A percentile compares a stretch with the other conserved stretches of the same genome.
phyloP scores from a whole-genome alignment of 2,888 invertebrate species.

The Lapara coniferarum region DNA sequence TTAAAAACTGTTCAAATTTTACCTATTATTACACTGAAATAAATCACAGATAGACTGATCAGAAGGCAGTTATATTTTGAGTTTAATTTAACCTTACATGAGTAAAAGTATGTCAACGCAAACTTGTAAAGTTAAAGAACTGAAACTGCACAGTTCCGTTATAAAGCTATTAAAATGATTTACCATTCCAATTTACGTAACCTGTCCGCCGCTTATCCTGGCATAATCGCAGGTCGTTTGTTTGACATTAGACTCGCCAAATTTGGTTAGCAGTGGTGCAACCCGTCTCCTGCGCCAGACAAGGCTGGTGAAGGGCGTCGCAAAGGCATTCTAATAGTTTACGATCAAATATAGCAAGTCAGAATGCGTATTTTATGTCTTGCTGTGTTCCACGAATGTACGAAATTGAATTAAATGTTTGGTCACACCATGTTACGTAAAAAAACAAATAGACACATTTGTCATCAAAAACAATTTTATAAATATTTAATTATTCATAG shows the following conservation, averaged over 20 bases:
- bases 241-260: conserved; percentile 13
- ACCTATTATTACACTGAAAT: no score
- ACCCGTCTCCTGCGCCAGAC: background rate
- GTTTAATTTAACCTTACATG: background rate
- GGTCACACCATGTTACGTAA: no score
- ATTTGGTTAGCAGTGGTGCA: conserved; percentile 13
- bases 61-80: background rate
- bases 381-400: background rate
- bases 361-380: background rate
- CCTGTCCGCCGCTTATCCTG: background rate
- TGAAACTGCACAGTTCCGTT: conserved; percentile 7
- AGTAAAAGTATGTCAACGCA: background rate
- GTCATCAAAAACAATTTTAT: no score
- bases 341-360: background rate
- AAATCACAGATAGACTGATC: no score
- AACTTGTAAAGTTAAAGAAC: background rate
- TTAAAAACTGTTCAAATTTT: background rate
- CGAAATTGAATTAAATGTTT: no score
- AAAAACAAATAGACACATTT: no score
- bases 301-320: conserved; percentile 14
- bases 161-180: conserved; percentile 20
- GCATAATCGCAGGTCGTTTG: conserved; percentile 13
- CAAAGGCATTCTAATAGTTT: background rate
- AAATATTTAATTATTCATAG: no score
- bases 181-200: conserved; percentile 12